Percentiles rank a stretch among this genome's conserved stretches.
Conservation (phyloP, 2,113 vertebrate genomes). For the Hirundichthys speculiger region DNA sequence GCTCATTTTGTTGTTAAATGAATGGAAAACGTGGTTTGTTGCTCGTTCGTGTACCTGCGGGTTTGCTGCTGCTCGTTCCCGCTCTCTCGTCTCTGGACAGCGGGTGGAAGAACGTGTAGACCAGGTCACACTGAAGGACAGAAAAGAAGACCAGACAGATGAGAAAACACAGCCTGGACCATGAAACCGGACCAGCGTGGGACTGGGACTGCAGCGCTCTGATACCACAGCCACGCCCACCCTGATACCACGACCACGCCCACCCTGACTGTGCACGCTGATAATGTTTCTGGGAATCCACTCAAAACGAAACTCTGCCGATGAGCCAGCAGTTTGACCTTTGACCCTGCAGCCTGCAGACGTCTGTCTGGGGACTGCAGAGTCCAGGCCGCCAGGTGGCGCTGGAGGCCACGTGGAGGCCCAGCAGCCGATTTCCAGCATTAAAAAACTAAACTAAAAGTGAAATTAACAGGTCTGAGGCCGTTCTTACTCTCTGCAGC, state of each 20-base stretch:
- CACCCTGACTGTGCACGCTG: background rate
- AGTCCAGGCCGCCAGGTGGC: no score
- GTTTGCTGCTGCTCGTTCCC: slow-evolving; percentile 70
- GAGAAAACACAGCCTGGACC: no score
- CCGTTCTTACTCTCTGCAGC: no score
- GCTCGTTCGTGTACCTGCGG: slow-evolving; percentile 67
- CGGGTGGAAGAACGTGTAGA: slow-evolving; percentile 94
- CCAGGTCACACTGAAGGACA: slow-evolving; percentile 87
- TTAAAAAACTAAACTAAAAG: no score
- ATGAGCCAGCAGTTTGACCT: no score
- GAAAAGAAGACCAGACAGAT: background rate
- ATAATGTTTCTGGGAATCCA: background rate
- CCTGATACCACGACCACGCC: slow-evolving; percentile 19
- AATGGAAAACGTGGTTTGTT: background rate
- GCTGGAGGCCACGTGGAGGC: no score
- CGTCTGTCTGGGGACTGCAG: no score
- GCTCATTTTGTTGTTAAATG: background rate
- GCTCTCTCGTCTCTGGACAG: slow-evolving; percentile 89
- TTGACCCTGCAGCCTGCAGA: no score
- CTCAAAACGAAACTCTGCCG: no score
- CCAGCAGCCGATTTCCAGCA: no score
- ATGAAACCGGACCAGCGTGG: background rate
- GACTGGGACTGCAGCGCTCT: slow-evolving; percentile 19
- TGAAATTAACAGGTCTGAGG: no score
- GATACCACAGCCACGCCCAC: slow-evolving; percentile 23